Conservation (phyloP, 2,888 invertebrate genomes). For the Eilema griseolum region DNA sequence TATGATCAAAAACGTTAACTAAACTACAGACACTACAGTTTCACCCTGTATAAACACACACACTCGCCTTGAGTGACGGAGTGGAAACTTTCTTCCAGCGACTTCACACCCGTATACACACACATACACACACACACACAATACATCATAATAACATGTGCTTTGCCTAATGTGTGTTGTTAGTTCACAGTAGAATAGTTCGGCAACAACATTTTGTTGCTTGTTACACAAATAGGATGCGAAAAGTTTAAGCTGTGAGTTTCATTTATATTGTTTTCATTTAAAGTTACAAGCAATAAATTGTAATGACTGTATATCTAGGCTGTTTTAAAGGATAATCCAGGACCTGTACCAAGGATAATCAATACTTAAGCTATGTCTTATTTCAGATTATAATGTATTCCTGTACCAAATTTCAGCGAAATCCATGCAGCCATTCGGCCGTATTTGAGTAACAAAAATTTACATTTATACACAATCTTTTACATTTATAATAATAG, state of each 20-base stretch:
- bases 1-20: conserved; percentile 9
- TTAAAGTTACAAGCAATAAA: background rate
- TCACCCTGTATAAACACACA: conserved; percentile 9
- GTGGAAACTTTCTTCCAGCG: conserved; percentile 23
- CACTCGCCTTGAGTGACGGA: conserved; percentile 8
- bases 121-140: conserved; percentile 21
- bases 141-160: background rate
- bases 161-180: conserved; percentile 14
- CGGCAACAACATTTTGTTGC: background rate
- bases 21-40: conserved; percentile 3
- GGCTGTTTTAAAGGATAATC: background rate
- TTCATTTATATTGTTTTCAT: background rate
- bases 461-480: too few relatives aligned
- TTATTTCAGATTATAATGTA: too few relatives aligned
- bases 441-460: too few relatives aligned
- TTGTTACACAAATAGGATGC: background rate
- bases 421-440: too few relatives aligned
- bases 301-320: too few relatives aligned
- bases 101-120: conserved; percentile 25
- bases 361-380: too few relatives aligned
- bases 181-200: conserved; percentile 18
- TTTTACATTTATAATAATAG: too few relatives aligned
- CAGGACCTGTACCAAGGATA: too few relatives aligned
- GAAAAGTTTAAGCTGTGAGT: background rate
- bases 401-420: too few relatives aligned